Conservation (phyloP, 2,797 vertebrate species). For the Danio aesculapii region DNA sequence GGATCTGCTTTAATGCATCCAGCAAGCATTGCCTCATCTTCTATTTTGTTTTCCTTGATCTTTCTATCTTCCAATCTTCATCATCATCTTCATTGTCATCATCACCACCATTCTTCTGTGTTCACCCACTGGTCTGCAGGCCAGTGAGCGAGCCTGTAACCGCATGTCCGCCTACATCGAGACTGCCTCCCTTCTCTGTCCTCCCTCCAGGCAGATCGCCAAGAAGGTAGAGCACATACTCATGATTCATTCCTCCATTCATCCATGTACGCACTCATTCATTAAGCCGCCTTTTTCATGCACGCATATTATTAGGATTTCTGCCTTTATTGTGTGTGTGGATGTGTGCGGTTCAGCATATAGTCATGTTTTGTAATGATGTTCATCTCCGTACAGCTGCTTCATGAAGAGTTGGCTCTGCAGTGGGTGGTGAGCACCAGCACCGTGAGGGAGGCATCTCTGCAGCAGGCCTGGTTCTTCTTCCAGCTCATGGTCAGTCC, state of each 20-base stretch:
- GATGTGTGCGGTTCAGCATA: slow-evolving; percentile 8
- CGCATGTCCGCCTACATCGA: slow-evolving; percentile 92
- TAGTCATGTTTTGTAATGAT: slow-evolving; percentile 9
- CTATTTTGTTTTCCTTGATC: slow-evolving; percentile 69
- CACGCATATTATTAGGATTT: not conserved
- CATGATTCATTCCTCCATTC: slow-evolving; percentile 44
- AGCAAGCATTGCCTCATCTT: slow-evolving; percentile 31
- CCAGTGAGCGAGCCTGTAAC: slow-evolving; percentile 84
- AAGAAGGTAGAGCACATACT: slow-evolving; percentile 87
- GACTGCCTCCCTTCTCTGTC: slow-evolving; percentile 81
- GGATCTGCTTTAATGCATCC: slow-evolving; percentile 8
- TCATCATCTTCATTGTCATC: slow-evolving; percentile 40
- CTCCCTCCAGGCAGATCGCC: slow-evolving; percentile 83
- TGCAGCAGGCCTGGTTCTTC: slow-evolving; percentile 95
- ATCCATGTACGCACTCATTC: slow-evolving; percentile 1
- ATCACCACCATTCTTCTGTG: slow-evolving; percentile 14
- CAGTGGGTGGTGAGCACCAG: slow-evolving; percentile 94
- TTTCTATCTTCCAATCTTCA: slow-evolving; percentile 62
- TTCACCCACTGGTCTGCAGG: slow-evolving; percentile 74
- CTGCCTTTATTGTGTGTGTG: not conserved
- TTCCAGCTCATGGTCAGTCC: slow-evolving; percentile 89
- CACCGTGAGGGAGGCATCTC: slow-evolving; percentile 83
- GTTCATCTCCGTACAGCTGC: slow-evolving; percentile 74
- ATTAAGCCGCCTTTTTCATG: not conserved
- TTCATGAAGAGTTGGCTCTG: slow-evolving; percentile 91